These are phyloP conservation scores for Hippoglossus stenolepis DNA, from an alignment of 2,113 vertebrate species.

Conservation along the genomic window DNA sequence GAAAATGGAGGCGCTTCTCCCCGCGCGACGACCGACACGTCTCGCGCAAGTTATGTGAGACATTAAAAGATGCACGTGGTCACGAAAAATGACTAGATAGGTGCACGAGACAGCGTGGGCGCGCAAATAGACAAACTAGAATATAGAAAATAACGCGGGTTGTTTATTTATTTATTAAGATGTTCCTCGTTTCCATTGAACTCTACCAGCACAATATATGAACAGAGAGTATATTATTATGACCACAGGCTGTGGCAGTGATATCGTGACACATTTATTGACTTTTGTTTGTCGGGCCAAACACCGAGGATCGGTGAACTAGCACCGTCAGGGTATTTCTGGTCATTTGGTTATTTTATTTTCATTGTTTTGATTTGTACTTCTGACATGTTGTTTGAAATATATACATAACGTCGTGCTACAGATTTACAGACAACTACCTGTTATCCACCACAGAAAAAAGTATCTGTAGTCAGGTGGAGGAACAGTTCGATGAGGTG, in stretches of 20 bases:
- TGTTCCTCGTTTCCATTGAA: not conserved
- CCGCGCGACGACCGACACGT: slow-evolving; percentile 48
- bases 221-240: too few relatives aligned
- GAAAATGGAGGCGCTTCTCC: slow-evolving; percentile 44
- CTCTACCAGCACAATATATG: too few relatives aligned
- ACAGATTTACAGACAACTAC: not conserved
- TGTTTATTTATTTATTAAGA: not conserved
- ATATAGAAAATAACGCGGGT: not conserved
- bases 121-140: not conserved
- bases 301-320: not conserved
- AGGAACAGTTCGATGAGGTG: not conserved
- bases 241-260: too few relatives aligned
- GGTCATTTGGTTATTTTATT: not conserved
- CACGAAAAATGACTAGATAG: not conserved
- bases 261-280: not conserved
- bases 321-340: not conserved
- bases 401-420: too few relatives aligned
- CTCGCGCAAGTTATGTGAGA: slow-evolving; percentile 30
- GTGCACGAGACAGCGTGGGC: too few relatives aligned
- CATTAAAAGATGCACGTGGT: slow-evolving; percentile 24
- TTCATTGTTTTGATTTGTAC: not conserved
- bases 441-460: too few relatives aligned
- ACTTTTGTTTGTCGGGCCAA: not conserved
- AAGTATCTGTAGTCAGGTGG: not conserved
- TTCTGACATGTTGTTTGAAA: too few relatives aligned